Evolutionary conservation across 2,888 invertebrate genomes (phyloP), one percentile per base, ranked within the genome.

Genomic region (Stenolophus ochropezus): DNA sequence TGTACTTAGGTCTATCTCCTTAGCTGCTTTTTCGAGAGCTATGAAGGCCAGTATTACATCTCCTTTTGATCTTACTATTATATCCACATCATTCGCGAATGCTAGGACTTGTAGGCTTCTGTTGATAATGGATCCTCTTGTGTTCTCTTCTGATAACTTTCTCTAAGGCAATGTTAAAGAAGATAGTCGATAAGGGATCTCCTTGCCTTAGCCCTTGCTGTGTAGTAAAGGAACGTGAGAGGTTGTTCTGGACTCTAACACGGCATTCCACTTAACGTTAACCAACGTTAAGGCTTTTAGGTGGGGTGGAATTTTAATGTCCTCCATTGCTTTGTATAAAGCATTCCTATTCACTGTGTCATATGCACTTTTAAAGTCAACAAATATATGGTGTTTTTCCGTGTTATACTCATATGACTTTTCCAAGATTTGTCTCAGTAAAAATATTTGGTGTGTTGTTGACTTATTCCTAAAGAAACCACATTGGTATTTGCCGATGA

Each of bases 311-410:
- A 58, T 58, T 58, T 58, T 11, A n/a, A 58, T 23, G 0, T 58
- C 58, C 23, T 58, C 23, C 11, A 58, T 11, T n/a, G 23, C 8
- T 23, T n/a, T 58, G 23, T 58, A 58, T 23, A 58, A 21, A 21
- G 58, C 58, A 58, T n/a, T 23, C 5, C 65, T 65, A 6, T 65
- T 11, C 0, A 65, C 16, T 6, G 27, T 65, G 16, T 65, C 27
- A 65, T 56, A 65, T 1, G 65, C 65, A 27, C 33, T 14, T 65
- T 74, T 75, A 69, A 83, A 82, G 42, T 83, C 79, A 21, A 83
- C 56, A 71, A 83, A 83, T 27, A 65, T 14, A 33, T 42, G 27
- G 49, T 74, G 49, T n/a, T 25, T 25, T 47, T 79, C 25, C 21
- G 33, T 58, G 8, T 77, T 74, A 20, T 80, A 75, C 56, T 65